Conservation (phyloP, 2,888 invertebrate species). For the Gibbula magus region DNA sequence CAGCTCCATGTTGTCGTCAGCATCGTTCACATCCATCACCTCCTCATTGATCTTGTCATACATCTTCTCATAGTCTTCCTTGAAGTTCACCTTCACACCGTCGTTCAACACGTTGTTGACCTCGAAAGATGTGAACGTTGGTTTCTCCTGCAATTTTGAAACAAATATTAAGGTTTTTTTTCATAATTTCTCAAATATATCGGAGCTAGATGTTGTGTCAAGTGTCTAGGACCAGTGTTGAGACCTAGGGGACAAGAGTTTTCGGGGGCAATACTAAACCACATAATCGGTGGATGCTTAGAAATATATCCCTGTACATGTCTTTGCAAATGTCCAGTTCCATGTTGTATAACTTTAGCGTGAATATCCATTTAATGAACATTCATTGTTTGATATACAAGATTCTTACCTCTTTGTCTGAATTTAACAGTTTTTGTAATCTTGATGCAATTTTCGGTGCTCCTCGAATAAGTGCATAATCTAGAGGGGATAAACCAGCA, state of each 20-base stretch:
- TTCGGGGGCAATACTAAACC: too few relatives aligned
- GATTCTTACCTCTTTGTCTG: conserved; percentile 48
- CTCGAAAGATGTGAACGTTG: conserved; percentile 47
- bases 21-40: conserved; percentile 35
- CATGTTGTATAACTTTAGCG: too few relatives aligned
- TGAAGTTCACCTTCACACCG: conserved; percentile 49
- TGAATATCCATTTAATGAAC: too few relatives aligned
- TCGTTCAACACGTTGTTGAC: conserved; percentile 40
- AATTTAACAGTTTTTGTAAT: conserved; percentile 60
- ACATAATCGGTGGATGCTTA: too few relatives aligned
- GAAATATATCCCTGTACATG: too few relatives aligned
- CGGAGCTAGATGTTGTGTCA: too few relatives aligned
- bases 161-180: background rate
- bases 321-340: too few relatives aligned
- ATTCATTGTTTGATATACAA: background rate
- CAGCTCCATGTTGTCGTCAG: conserved; percentile 46
- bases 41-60: conserved; percentile 50
- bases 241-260: too few relatives aligned
- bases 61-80: conserved; percentile 67
- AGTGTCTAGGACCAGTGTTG: too few relatives aligned
- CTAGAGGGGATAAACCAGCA: conserved; percentile 64
- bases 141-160: conserved; percentile 51
- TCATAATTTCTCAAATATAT: too few relatives aligned
- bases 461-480: conserved; percentile 62
- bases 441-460: conserved; percentile 57